Base-by-base conservation (phyloP, 2,888 invertebrate genomes). In the Leucophenga montana region DNA sequence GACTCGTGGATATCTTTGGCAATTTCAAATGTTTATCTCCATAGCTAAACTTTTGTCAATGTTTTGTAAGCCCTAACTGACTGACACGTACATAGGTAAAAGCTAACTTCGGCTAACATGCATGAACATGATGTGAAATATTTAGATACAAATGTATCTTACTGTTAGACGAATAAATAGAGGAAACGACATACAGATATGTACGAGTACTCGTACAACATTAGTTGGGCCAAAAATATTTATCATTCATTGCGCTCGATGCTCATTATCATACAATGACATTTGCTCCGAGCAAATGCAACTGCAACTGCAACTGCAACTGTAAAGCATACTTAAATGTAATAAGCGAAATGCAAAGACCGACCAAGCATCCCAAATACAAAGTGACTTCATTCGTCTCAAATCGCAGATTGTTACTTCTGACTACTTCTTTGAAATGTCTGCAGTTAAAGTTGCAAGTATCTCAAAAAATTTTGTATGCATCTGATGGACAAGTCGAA, bases 241-340 rank as follows among this genome's bases (percentile, higher is more conserved):
- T 57, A 16, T 59, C 27, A 59, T 59, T 59, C 31, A 22, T n/a
- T 16, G 59, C 59, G 14, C 33, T 59, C 22, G 33, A 73, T n/a
- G 78, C 81, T 82, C 81, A 82, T 82, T 82, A 82, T 84, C 82
- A 82, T 82, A 84, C 82, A 82, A 82, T 82, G 82, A 82, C 84
- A 84, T 82, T 82, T 82, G 11, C 16, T 8, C 33, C n/a, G 16
- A 70, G 75, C 73, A 68, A 71, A n/a, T n/a, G n/a, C n/a, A n/a
- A n/a, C n/a, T n/a, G n/a, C n/a, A n/a, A n/a, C n/a, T n/a, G n/a
- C n/a, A n/a, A n/a, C n/a, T n/a, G n/a, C 69, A 78, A 78, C 78
- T 78, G 78, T 78, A 78, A 78, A 78, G 74, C 31, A 57, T 57
- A 57, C 27, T n/a, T 27, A 57, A 57, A 57, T 57, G 57, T 22